Percentiles rank a stretch among this genome's conserved stretches.
phyloP scores from a whole-genome alignment of 2,113 vertebrate genomes.

The Dipodomys spectabilis region DNA sequence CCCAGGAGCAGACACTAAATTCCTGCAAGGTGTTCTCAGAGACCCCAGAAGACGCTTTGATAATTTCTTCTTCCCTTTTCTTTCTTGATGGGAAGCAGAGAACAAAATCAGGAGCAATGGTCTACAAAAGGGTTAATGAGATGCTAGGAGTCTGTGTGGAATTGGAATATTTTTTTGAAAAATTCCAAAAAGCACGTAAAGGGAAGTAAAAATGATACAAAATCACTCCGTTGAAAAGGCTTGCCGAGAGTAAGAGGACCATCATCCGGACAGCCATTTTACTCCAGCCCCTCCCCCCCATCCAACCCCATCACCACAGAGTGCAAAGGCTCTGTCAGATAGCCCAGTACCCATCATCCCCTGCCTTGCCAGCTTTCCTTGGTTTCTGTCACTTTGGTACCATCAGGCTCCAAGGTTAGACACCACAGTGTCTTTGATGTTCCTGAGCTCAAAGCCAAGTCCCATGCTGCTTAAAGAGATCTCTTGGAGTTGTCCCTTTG shows the following conservation, averaged over 20 bases:
- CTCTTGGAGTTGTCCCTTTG: background rate
- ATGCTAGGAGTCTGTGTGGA: conserved; percentile 50
- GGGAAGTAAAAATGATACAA: conserved; percentile 71
- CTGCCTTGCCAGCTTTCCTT: too few species aligned
- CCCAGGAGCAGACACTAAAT: background rate
- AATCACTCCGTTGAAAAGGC: conserved; percentile 72
- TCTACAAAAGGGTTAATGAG: conserved; percentile 39
- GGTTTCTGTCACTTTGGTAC: background rate
- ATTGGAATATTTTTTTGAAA: conserved; percentile 72
- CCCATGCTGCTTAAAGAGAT: background rate
- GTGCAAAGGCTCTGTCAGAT: background rate
- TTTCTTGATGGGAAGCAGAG: background rate
- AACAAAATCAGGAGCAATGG: background rate
- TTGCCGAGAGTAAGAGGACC: conserved; percentile 11
- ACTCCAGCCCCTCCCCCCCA: background rate
- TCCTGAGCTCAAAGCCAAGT: conserved; percentile 25
- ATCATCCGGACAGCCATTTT: background rate
- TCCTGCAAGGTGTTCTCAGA: background rate
- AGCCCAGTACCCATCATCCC: fast-evolving
- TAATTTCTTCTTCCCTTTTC: background rate
- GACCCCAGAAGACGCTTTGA: background rate
- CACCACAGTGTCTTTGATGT: background rate
- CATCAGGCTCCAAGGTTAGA: background rate
- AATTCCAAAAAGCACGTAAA: conserved; percentile 67
- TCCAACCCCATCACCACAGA: background rate